Evolutionary conservation across 1,140 invertebrate genomes (phyloP), one percentile per base, ranked within the genome.

Genomic region (Zaprionus vittiger): DNA sequence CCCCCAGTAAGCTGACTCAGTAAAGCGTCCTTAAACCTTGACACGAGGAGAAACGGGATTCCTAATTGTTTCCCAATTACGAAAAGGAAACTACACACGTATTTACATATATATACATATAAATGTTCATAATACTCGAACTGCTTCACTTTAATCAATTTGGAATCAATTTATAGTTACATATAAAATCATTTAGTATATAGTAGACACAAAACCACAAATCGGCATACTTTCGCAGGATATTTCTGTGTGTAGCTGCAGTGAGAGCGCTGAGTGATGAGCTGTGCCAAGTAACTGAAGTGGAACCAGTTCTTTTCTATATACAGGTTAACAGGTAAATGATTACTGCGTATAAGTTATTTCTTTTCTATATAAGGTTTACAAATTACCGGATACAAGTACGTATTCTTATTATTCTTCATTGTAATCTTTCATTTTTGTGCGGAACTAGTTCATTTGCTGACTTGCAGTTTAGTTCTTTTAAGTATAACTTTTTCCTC

Each of bases 1-100:
- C 24, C 24, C 59, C 24, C 0, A 6, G 22, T n/a, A 41, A 26
- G 69, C 61, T 59, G 62, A 72, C 55, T 66, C 62, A 72, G 37
- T 65, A 28, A n/a, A 41, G 38, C 38, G 38, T 41, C 14, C 38
- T n/a, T n/a, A 41, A n/a, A 41, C 15, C 31, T 11, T 34, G 31
- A 9, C 31, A 34, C 2, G 31, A 11, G 31, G 31, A 31, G 9
- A 3, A 3, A 34, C 31, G 9, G 9, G 2, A 34, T 34, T 9
- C 37, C 37, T 5, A 38, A 38, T 38, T 4, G 37, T 15, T 15
- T 38, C 4, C 37, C 37, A 38, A 38, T 38, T 38, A 4, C 37
- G 2, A 38, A 15, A 38, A 38, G 14, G 1, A 12, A 38, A 38
- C 37, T 14, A 14, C 14, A 14, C 37, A 38, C 14, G 37, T 38